Percentiles rank a stretch among this genome's conserved stretches.
Conservation (phyloP, 2,797 vertebrate species). For the Syndactyla subalaris region DNA sequence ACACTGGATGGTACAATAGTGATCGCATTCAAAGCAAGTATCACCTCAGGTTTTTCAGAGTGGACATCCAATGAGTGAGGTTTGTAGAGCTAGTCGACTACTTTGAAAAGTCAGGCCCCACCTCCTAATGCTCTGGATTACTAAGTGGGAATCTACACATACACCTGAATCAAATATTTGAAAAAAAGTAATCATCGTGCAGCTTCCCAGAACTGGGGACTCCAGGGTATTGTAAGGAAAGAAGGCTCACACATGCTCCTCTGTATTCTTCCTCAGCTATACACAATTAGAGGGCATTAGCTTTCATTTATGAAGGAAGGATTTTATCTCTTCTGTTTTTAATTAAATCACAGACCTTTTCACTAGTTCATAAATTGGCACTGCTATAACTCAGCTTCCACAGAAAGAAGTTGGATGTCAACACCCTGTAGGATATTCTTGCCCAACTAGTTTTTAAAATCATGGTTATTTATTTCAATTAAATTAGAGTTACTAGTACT, state of each 20-base stretch:
- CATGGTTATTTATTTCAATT: conserved; percentile 21
- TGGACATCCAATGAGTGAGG: background rate
- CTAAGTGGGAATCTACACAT: background rate
- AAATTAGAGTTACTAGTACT: background rate
- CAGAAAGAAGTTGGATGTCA: background rate
- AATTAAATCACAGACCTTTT: conserved; percentile 55
- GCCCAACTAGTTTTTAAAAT: background rate
- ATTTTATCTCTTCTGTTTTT: conserved; percentile 31
- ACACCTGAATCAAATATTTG: background rate
- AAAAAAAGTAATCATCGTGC: conserved; percentile 11
- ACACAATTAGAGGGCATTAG: conserved; percentile 14
- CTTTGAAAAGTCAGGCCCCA: background rate
- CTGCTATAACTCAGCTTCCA: background rate
- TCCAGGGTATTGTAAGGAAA: background rate
- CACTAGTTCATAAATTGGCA: background rate
- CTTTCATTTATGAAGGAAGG: conserved; percentile 30
- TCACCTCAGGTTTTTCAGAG: background rate
- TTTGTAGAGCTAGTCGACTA: background rate
- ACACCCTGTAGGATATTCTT: background rate
- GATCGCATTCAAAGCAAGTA: background rate
- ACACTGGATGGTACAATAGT: background rate
- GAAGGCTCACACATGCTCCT: background rate
- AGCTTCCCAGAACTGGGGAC: conserved; percentile 28
- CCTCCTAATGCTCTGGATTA: background rate
- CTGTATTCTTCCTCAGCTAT: conserved; percentile 6